phyloP scores from a whole-genome alignment of 2,113 vertebrate genomes.

The mouse (Mus musculus) region GRCm39 chr15:93876001-93876500 shows the following conservation, averaged over 20 bases:
- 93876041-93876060: slow-evolving; percentile 5
- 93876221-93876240: neutral
- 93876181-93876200: slow-evolving; percentile 47
- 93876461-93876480: too few relatives aligned
- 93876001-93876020: slow-evolving; percentile 14
- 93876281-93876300: too few relatives aligned
- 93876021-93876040: slow-evolving; percentile 37
- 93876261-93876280: too few relatives aligned
- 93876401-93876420: too few relatives aligned
- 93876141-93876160: slow-evolving; percentile 43
- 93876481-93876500: too few relatives aligned
- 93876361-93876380: too few relatives aligned
- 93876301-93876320: too few relatives aligned
- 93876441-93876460: too few relatives aligned
- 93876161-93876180: slow-evolving; percentile 53
- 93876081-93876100: slow-evolving; percentile 16
- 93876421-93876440: too few relatives aligned
- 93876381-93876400: too few relatives aligned
- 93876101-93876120: slow-evolving; percentile 9
- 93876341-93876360: too few relatives aligned
- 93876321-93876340: too few relatives aligned
- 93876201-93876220: slow-evolving; percentile 40
- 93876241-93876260: slow-evolving; percentile 13
- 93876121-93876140: slow-evolving; percentile 43
- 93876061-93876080: neutral